A percentile compares a stretch with the other conserved stretches of the same genome.
Conservation (phyloP, 2,113 vertebrate species). For the Pseudopipra pipra region DNA sequence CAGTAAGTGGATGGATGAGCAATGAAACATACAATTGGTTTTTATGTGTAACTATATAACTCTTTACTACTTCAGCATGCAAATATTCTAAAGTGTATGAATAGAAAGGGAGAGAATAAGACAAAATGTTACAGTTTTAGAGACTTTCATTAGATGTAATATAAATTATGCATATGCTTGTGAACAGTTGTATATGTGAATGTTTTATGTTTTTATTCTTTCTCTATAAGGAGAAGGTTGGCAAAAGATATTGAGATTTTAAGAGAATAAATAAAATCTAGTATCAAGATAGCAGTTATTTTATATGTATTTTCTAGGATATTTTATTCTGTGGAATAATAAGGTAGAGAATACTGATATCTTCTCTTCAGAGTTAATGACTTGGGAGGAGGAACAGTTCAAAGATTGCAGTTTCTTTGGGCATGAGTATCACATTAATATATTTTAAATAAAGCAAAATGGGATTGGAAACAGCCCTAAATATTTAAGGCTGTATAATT, state of each 20-base stretch:
- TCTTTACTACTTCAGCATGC: neutral
- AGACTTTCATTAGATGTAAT: neutral
- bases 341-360: neutral
- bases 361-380: neutral
- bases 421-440: neutral
- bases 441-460: neutral
- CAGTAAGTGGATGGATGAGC: neutral
- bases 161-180: neutral
- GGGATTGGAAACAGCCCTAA: neutral
- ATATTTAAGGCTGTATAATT: neutral
- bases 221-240: neutral
- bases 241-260: neutral
- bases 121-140: neutral
- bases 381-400: neutral
- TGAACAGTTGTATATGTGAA: neutral
- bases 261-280: neutral
- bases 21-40: neutral
- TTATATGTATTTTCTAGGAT: neutral
- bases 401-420: neutral
- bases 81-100: neutral
- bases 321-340: neutral
- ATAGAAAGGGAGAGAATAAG: neutral
- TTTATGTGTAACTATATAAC: neutral
- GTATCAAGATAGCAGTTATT: neutral
- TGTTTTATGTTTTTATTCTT: neutral